Conservation (phyloP, 2,888 invertebrate species). For the Epicampocera succincta region DNA sequence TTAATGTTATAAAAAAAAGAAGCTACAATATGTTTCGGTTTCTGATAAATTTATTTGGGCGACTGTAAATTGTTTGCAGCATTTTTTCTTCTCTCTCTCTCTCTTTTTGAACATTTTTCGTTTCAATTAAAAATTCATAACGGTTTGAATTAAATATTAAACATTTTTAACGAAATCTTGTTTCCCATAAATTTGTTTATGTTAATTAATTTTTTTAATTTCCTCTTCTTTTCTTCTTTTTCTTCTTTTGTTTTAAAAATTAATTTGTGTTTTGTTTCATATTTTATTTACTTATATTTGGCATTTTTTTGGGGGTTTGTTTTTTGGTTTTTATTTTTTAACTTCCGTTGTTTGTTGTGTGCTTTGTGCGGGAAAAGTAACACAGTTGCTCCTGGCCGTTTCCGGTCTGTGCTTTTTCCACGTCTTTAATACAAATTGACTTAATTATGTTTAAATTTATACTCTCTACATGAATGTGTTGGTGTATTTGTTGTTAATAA, state of each 20-base stretch:
- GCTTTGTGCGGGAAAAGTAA: conserved; percentile 18
- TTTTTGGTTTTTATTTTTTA: neutral
- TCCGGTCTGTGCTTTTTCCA: neutral
- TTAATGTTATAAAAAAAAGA: conserved; percentile 15
- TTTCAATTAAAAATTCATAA: conserved; percentile 28
- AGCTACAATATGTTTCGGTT: neutral
- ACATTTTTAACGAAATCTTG: conserved; percentile 2
- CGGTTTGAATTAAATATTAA: conserved; percentile 15
- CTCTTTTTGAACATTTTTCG: conserved; percentile 32
- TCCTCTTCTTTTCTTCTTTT: neutral
- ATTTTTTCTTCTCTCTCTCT: conserved; percentile 37
- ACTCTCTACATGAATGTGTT: conserved; percentile 13
- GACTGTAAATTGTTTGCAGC: conserved; percentile 60
- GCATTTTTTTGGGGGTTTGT: conserved; percentile 30
- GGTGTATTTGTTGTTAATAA: conserved; percentile 13
- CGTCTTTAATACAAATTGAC: conserved; percentile 58
- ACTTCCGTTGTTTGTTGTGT: conserved; percentile 49
- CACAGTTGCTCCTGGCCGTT: conserved; percentile 2
- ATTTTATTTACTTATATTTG: conserved; percentile 50
- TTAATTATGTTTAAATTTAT: conserved; percentile 32
- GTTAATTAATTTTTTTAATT: conserved; percentile 13
- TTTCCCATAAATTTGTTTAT: conserved; percentile 9
- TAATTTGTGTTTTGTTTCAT: conserved; percentile 11
- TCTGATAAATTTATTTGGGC: neutral
- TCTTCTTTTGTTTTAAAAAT: conserved; percentile 15